phyloP scores from a whole-genome alignment of 2,888 invertebrate species.

The Thymelicus sylvestris region DNA sequence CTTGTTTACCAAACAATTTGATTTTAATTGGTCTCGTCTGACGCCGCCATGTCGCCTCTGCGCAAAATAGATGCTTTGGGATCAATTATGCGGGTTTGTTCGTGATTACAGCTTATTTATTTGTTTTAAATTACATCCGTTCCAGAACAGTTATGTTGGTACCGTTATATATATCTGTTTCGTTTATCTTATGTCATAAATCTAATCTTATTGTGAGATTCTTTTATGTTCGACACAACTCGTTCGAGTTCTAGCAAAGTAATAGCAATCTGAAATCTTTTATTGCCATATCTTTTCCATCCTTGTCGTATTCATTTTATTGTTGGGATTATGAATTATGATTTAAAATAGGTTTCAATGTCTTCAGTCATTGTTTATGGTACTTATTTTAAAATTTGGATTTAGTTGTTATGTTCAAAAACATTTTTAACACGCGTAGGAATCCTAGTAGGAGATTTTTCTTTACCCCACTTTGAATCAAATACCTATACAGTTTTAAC shows the following conservation, averaged over 20 bases:
- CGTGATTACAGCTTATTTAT: slow-evolving; percentile 6
- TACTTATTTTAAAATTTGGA: too few relatives aligned
- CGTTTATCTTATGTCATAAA: background rate
- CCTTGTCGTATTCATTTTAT: too few relatives aligned
- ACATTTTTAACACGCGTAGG: too few relatives aligned
- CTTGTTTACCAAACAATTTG: slow-evolving; percentile 73
- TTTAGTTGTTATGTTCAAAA: too few relatives aligned
- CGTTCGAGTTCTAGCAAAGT: background rate
- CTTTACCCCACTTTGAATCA: background rate
- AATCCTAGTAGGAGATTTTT: too few relatives aligned
- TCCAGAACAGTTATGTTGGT: background rate
- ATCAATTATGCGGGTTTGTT: slow-evolving; percentile 34
- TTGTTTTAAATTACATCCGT: slow-evolving; percentile 3
- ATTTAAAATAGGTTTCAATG: too few relatives aligned
- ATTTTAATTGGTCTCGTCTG: slow-evolving; percentile 72
- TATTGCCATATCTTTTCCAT: background rate
- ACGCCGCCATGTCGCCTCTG: slow-evolving; percentile 43
- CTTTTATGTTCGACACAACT: background rate
- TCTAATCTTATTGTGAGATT: slow-evolving; percentile 2
- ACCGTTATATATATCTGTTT: background rate
- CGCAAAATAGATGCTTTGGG: slow-evolving; percentile 24
- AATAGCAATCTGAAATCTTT: background rate
- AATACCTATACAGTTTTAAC: background rate
- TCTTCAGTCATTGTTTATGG: too few relatives aligned
- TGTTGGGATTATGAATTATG: too few relatives aligned